Conservation (phyloP, 1,140 invertebrate species). For the Hycleus cichorii region DNA sequence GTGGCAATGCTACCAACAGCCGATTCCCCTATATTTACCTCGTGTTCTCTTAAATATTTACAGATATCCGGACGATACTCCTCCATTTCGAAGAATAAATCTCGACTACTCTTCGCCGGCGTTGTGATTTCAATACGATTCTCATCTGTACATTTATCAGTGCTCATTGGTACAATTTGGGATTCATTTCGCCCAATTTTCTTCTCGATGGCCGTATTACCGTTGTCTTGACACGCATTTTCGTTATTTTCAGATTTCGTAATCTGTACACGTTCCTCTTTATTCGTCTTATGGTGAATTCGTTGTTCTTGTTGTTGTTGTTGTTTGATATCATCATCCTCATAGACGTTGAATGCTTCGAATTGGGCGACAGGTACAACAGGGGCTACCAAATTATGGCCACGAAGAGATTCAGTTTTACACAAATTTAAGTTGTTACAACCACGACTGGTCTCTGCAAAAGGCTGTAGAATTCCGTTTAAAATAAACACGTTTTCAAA, state of each 20-base stretch:
- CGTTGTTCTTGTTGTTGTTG: constrained; percentile 1
- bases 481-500: no score
- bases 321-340: constrained; percentile 46
- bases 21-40: constrained; percentile 48
- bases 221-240: background rate
- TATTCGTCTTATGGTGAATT: background rate
- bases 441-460: constrained; percentile 3
- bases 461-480: background rate
- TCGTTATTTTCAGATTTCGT: constrained; percentile 15
- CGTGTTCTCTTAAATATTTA: constrained; percentile 66
- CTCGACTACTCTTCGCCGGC: constrained; percentile 24
- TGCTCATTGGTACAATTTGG: constrained; percentile 39
- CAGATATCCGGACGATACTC: constrained; percentile 81
- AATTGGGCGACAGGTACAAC: constrained; percentile 56
- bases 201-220: background rate
- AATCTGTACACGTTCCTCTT: constrained; percentile 15
- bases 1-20: background rate
- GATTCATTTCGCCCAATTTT: background rate
- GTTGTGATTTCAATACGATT: constrained; percentile 16
- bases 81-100: constrained; percentile 56
- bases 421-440: background rate
- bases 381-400: constrained; percentile 35
- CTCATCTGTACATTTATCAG: constrained; percentile 40
- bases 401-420: constrained; percentile 6
- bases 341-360: constrained; percentile 63